Base-by-base conservation (phyloP, 2,113 vertebrate genomes). In the Petroica traversi region DNA sequence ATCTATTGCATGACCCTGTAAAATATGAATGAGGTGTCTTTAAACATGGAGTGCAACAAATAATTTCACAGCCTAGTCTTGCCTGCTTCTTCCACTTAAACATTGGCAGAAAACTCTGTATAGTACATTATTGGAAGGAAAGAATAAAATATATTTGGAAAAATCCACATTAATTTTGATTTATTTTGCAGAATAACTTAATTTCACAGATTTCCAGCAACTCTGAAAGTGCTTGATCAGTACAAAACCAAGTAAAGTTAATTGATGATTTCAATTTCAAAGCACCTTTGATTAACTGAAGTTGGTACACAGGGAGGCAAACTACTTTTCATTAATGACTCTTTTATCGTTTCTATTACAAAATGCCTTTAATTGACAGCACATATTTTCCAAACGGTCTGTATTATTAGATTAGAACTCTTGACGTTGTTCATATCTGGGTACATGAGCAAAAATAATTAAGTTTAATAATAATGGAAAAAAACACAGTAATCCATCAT, bases 251-350 rank as follows among this genome's bases (percentile, higher is more conserved):
- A 84, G 81, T 61, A 92, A 92, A 96, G 68, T 96, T 97, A 98
- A 98, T 97, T 96, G 97, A 97, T 92, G 74, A 95, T 96, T 97
- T 97, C 87, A 97, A 40, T 97, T 97, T 97, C 96, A 97, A 98
- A 97, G 86, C 67, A 85, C 43, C 77, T 97, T 98, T 98, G 95
- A 98, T 98, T 98, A 98, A 98, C 67, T 92, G 89, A 86, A 96
- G 41, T 67, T 78, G 96, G 85, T 96, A 94, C 49, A 69, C 24
- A 94, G 66, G 52, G 46, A 97, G 52, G 67, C 36, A 95, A 89
- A 95, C 87, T 93, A 79, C 85, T 97, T 97, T 96, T 97, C 89
- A 97, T 95, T 97, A 98, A 97, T 95, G 92, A 97, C 96, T 98
- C 67, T 95, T 97, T 97, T 88, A 96, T 97, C 20, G 29, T 97